phyloP scores from a whole-genome alignment of 2,888 invertebrate genomes.

The Machimus atricapillus region DNA sequence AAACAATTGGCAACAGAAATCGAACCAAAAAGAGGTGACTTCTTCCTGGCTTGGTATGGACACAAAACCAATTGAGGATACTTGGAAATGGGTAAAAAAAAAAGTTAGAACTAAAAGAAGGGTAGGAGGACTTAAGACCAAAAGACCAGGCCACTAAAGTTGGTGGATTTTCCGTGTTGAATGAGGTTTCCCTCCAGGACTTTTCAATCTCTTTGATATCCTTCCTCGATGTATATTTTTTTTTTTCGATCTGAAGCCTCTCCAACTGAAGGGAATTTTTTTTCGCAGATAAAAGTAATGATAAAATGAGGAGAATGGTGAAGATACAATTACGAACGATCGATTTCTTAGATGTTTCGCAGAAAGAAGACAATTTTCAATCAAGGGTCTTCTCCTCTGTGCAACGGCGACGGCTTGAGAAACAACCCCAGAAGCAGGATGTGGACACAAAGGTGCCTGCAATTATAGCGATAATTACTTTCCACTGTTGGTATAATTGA shows the following conservation, averaged over 20 bases:
- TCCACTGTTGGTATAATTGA: background rate
- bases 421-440: background rate
- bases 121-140: background rate
- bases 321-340: constrained; percentile 34
- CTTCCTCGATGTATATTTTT: background rate
- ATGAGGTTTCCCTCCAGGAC: constrained; percentile 21
- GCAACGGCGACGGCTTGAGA: background rate
- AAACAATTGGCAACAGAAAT: background rate
- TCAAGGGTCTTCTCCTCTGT: background rate
- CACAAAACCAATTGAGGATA: background rate
- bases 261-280: background rate
- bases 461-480: constrained; percentile 37
- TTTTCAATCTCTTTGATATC: constrained; percentile 38
- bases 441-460: constrained; percentile 19
- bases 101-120: background rate
- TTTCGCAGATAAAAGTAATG: constrained; percentile 14
- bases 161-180: background rate
- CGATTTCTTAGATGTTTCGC: constrained; percentile 17
- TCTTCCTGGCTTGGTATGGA: constrained; percentile 1
- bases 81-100: background rate
- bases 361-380: constrained; percentile 28
- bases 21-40: background rate
- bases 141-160: background rate
- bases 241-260: background rate
- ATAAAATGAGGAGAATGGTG: constrained; percentile 22